phyloP scores from a whole-genome alignment of 64 coral and sea anemone species.

The Montipora cactus region DNA sequence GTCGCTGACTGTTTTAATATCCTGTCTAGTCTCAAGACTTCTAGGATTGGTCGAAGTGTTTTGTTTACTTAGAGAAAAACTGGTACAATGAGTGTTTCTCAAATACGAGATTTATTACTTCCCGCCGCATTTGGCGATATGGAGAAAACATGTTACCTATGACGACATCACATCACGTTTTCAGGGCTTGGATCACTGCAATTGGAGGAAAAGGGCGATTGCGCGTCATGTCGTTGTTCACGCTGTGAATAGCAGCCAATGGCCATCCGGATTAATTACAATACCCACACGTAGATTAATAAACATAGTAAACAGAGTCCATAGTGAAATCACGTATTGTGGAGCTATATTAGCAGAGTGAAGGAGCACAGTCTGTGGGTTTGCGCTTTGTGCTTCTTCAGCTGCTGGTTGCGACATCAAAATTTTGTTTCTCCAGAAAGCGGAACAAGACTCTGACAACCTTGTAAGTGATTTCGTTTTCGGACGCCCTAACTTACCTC shows the following conservation, averaged over 20 bases:
- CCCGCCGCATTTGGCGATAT: no score
- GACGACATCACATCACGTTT: constrained; percentile 33
- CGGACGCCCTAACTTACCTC: not conserved
- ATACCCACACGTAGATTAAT: constrained; percentile 33
- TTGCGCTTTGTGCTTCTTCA: not conserved
- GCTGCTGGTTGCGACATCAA: not conserved
- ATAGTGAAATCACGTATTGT: constrained; percentile 10
- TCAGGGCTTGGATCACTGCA: not conserved
- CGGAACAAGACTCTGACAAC: not conserved
- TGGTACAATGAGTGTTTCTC: no score
- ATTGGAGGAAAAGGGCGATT: not conserved
- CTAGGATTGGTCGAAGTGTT: no score
- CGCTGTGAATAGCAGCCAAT: constrained; percentile 7
- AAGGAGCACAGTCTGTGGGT: not conserved
- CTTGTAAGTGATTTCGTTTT: not conserved
- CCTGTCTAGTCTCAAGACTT: no score
- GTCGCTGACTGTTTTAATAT: no score
- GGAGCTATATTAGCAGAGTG: not conserved
- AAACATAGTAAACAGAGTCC: constrained; percentile 33
- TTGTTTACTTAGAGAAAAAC: no score
- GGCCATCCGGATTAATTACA: not conserved
- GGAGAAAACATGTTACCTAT: not conserved
- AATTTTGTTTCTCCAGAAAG: not conserved
- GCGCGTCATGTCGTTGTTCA: not conserved
- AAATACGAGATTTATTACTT: no score